Evolutionary conservation across 35 echinoderm and acorn worm species (phyloP), one percentile per base, ranked within the genome.

Genomic region (Holothuria glaberrima): DNA sequence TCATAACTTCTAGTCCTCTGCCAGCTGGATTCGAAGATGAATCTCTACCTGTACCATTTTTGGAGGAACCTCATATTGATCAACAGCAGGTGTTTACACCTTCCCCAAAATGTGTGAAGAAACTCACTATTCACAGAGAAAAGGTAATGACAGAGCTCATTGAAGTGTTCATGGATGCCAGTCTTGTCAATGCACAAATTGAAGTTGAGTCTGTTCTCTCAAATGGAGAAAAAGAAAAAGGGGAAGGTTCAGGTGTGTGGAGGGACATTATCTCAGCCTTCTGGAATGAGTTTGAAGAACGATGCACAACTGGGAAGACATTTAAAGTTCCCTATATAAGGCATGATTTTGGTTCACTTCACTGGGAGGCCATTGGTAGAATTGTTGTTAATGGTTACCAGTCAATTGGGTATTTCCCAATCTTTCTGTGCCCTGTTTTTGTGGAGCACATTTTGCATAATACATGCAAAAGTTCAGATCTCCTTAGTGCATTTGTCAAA

Each of bases 241-340:
- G 79, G 17, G 79, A 24, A 56, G 83, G 83, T 26, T 66, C 58
- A 30, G 83, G 83, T 30, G 62, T 87, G 18, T 68, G 58, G 83
- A 64, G 83, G 28, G 83, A 87, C 38, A 27, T 26, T n/a, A 20
- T 87, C 14, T 22, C 58, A n/a, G 63, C 58, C 9, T 87, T 87
- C 63, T 87, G 83, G 83, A 41, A 12, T 5, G 83, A 87, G 26
- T 87, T 87, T 68, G 58, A 87, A 41, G 83, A 87, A 26, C 6
- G 63, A 56, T 87, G 7, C 27, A 87, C 83, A 22, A 6, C 71
- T 67, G 83, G 61, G 19, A 87, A 87, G 25, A 67, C 63, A 87
- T 68, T 41, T 19, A 66, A 68, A 66, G 83, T 87, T 9, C 83
- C 83, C 19, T 87, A 17, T 58, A 63, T 87, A 14, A 64, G 83